Evolutionary conservation across 2,888 invertebrate genomes (phyloP), one percentile per base, ranked within the genome.

Genomic region (Ormyrus labotus): DNA sequence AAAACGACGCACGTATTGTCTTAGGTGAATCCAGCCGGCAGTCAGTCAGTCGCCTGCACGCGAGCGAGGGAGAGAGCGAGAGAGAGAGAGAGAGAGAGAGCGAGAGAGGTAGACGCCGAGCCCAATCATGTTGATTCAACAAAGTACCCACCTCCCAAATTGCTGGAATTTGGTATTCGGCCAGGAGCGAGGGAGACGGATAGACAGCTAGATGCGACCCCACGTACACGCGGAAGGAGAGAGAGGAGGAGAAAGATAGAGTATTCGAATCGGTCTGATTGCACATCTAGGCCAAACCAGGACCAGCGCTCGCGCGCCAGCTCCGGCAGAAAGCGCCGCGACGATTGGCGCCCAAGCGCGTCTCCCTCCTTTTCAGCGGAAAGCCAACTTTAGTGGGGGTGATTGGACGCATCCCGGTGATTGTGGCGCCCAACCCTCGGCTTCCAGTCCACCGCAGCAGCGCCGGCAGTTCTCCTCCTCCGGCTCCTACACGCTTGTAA

Each of bases 91-190:
- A 58, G 60, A 13, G 13, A 45, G 53, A n/a, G n/a, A n/a, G n/a
- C n/a, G n/a, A 34, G 48, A 45, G 64, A 9, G 71, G 7, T 19
- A 51, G 65, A 65, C 87, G 89, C 88, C 89, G 87, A 89, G 89
- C 88, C 88, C 90, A 90, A 90, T 90, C 90, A 90, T 90, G 90
- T 90, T 90, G 90, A 91, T 90, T 91, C 90, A 90, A 91, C 90
- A 90, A 89, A 90, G 90, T 84, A 90, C 88, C 89, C 88, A 89
- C 88, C 90, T 88, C 88, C 88, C 89, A 90, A 90, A 90, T 90
- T 90, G 90, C 87, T 87, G 88, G 88, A 90, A 91, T 90, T 91
- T 90, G 90, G 90, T 90, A 90, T 90, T 90, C 89, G 90, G 90
- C 90, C 90, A 89, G 88, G 86, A 88, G 88, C 65, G 83, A 72